These are phyloP conservation scores for Cinclus mexicanus DNA, from an alignment of 2,113 vertebrate species.

Conservation along the genomic window DNA sequence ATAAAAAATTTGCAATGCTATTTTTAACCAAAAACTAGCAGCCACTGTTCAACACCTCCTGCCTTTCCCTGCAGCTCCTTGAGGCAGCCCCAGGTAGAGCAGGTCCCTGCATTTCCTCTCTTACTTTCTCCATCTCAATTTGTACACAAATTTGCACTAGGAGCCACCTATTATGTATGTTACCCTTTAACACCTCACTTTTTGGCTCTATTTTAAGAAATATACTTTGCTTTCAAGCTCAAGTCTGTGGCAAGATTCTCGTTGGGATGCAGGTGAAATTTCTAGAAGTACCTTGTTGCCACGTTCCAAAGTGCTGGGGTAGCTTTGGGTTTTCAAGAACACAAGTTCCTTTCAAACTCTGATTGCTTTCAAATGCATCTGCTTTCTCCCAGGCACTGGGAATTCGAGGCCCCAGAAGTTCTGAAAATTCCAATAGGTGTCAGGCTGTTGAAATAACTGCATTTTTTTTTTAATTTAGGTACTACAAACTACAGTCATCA, in stretches of 20 bases:
- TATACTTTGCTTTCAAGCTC: background rate
- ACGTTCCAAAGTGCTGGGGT: background rate
- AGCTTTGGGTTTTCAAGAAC: constrained; percentile 3
- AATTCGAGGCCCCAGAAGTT: background rate
- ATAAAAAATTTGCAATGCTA: background rate
- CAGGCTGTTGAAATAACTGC: background rate
- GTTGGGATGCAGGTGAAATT: background rate
- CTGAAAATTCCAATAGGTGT: constrained; percentile 41
- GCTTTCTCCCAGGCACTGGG: constrained; percentile 24
- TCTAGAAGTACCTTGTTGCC: background rate
- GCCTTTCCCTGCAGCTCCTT: accelerated
- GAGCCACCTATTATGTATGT: background rate
- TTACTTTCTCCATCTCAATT: background rate
- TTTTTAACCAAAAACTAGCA: background rate
- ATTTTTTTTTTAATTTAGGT: constrained; percentile 19
- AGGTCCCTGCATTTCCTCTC: background rate
- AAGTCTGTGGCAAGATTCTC: background rate
- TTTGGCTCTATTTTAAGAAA: background rate
- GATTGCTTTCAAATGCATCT: constrained; percentile 23
- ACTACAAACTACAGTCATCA: background rate
- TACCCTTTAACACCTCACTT: background rate
- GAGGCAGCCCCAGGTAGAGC: background rate
- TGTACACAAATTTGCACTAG: background rate
- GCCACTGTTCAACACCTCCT: background rate
- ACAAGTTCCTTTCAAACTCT: background rate